Conservation (phyloP, 2,888 invertebrate genomes). For the Drosophila mercatorum region DNA sequence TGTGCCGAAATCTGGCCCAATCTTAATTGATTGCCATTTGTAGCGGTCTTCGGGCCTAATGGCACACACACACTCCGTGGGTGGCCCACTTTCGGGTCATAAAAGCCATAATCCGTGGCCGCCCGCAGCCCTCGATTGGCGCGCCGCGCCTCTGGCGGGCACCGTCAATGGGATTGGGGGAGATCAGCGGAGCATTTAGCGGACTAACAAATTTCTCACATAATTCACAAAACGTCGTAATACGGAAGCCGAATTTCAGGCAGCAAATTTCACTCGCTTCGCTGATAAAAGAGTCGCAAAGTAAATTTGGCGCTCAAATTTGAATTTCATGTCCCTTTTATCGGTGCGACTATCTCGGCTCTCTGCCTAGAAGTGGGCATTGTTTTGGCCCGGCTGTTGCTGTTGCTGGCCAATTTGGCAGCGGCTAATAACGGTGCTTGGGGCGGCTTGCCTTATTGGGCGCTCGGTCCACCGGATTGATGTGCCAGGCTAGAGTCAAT, state of each 20-base stretch:
- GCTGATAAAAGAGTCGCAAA: conserved; percentile 62
- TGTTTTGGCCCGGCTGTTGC: conserved; percentile 35
- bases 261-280: conserved; percentile 66
- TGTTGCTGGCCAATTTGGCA: conserved; percentile 65
- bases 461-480: conserved; percentile 63
- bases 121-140: neutral
- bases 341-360: conserved; percentile 73
- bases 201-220: conserved; percentile 74
- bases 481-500: conserved; percentile 57
- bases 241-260: conserved; percentile 72
- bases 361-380: conserved; percentile 57
- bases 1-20: conserved; percentile 19
- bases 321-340: conserved; percentile 83
- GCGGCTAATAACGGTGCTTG: conserved; percentile 70
- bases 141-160: neutral
- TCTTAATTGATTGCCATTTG: conserved; percentile 51
- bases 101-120: conserved; percentile 2
- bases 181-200: conserved; percentile 66
- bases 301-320: conserved; percentile 73
- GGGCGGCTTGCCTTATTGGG: conserved; percentile 68
- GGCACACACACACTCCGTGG: conserved; percentile 12
- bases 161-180: conserved; percentile 6
- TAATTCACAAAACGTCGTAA: conserved; percentile 77
- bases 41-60: conserved; percentile 31
- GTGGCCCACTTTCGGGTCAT: conserved; percentile 32